Conservation (phyloP, 2,797 vertebrate species). For the Tenualosa ilisha region DNA sequence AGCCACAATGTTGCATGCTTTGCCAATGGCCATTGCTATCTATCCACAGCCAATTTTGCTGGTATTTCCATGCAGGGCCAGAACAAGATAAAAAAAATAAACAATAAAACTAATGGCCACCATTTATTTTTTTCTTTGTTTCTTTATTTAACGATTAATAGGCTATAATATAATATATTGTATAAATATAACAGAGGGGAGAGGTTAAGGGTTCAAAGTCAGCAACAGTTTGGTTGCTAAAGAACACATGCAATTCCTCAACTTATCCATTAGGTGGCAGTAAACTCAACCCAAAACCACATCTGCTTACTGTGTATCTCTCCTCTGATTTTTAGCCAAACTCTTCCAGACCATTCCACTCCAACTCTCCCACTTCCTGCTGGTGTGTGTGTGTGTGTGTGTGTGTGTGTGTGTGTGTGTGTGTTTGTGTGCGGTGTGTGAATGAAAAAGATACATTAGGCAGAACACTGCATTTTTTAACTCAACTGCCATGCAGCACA, state of each 20-base stretch:
- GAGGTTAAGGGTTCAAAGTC: no score
- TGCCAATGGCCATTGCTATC: neutral
- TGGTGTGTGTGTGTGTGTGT: neutral
- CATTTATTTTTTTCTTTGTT: neutral
- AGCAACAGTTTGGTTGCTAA: neutral
- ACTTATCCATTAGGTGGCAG: neutral
- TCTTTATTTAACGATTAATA: no score
- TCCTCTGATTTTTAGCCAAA: neutral
- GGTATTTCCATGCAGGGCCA: neutral
- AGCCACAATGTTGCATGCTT: neutral
- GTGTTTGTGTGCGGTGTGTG: conserved; percentile 11
- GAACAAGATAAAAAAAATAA: neutral
- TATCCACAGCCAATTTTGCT: neutral
- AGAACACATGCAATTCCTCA: neutral
- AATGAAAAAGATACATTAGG: neutral
- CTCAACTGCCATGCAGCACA: no score
- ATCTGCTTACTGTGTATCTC: neutral
- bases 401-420: neutral
- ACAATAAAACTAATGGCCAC: neutral
- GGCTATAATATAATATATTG: no score
- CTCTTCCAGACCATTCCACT: neutral
- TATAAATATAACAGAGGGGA: no score
- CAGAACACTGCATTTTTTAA: no score
- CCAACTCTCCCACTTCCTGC: neutral
- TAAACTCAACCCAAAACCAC: neutral